These are phyloP conservation scores for Peromyscus polionotus DNA, from an alignment of 2,113 vertebrate genomes.

Conservation along the genomic window DNA sequence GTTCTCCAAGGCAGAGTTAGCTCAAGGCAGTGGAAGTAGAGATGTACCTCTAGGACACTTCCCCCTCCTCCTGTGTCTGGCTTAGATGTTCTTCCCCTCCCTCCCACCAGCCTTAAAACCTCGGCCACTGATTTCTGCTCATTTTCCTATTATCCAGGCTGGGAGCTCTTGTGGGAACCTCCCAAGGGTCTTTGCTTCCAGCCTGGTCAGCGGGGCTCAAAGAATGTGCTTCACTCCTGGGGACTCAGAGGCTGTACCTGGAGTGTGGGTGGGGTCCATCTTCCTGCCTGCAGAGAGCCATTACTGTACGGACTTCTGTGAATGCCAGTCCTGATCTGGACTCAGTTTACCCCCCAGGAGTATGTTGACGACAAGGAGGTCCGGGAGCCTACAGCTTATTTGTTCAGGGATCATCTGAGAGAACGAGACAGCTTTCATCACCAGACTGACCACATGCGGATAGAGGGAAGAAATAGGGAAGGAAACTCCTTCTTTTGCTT, in stretches of 20 bases:
- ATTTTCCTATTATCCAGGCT: background rate
- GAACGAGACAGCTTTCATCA: background rate
- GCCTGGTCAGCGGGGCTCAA: no score
- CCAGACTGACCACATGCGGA: background rate
- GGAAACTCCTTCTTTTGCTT: background rate
- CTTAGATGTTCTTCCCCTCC: no score
- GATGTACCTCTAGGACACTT: background rate
- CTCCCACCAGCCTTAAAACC: accelerated
- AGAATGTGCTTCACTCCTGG: no score
- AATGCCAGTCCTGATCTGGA: background rate
- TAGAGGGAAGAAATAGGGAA: accelerated
- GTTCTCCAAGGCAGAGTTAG: background rate
- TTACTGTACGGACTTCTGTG: background rate
- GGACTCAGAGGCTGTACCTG: no score
- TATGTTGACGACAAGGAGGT: background rate
- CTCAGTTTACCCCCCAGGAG: background rate
- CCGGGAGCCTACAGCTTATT: background rate
- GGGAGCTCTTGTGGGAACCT: background rate
- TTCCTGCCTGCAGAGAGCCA: background rate
- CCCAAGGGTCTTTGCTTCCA: background rate
- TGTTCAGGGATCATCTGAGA: background rate
- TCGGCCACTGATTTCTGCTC: background rate
- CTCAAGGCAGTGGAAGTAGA: background rate
- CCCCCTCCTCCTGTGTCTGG: background rate
- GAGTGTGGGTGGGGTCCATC: background rate